These are phyloP conservation scores for Tricholaema leucomelas DNA, from an alignment of 2,113 vertebrate species.

Conservation along the genomic window DNA sequence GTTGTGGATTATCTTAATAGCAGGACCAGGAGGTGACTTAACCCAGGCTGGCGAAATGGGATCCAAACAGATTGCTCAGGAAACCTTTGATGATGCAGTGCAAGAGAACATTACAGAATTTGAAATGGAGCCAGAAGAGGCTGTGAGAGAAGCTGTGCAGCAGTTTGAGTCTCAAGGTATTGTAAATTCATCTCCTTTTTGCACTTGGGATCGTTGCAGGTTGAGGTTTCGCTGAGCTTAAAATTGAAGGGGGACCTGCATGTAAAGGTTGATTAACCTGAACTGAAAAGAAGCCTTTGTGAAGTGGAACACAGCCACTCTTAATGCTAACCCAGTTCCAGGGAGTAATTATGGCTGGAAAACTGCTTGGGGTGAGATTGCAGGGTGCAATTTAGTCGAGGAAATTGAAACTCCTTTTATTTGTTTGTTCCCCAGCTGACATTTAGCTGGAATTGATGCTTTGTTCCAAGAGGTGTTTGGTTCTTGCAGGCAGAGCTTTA, in stretches of 20 bases:
- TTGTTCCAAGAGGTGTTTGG: not conserved
- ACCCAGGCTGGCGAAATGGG: slow-evolving; percentile 71
- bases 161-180: slow-evolving; percentile 95
- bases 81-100: slow-evolving; percentile 91
- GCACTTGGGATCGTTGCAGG: not conserved
- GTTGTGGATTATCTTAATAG: accelerated
- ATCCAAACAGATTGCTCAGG: slow-evolving; percentile 85
- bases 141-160: slow-evolving; percentile 86
- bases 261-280: not conserved
- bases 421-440: not conserved
- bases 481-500: not conserved
- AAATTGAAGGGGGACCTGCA: not conserved
- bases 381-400: not conserved
- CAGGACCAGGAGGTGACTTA: not conserved
- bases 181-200: accelerated
- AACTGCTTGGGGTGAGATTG: not conserved
- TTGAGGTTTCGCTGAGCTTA: no score
- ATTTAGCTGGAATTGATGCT: not conserved
- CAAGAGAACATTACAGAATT: slow-evolving; percentile 91
- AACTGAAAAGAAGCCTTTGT: not conserved
- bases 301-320: not conserved
- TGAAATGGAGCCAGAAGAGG: slow-evolving; percentile 88
- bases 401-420: not conserved
- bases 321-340: not conserved
- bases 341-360: not conserved